Evolutionary conservation across 2,797 vertebrate genomes (phyloP).

Genomic region (Miichthys miiuy): DNA sequence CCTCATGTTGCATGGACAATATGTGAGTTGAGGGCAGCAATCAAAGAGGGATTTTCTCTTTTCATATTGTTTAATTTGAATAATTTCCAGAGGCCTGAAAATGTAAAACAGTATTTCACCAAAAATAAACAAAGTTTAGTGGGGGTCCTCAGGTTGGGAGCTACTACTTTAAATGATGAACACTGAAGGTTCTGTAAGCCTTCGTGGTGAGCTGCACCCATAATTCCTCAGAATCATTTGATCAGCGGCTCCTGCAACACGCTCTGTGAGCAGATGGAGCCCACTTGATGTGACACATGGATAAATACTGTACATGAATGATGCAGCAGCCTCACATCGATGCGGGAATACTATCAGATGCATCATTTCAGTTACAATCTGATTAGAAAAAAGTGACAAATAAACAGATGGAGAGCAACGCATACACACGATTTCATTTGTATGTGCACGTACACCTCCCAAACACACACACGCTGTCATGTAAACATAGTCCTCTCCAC

Average conservation of each 20-base stretch:
- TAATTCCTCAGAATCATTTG: background rate
- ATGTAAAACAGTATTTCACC: background rate
- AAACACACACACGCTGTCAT: background rate
- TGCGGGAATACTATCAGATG: background rate
- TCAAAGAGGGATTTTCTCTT: no score
- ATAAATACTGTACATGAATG: constrained; percentile 18
- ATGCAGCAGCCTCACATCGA: constrained; percentile 12
- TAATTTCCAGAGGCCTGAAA: background rate
- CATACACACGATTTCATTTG: background rate
- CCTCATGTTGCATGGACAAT: background rate
- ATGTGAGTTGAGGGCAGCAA: background rate
- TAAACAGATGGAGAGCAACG: background rate
- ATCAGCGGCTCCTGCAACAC: background rate
- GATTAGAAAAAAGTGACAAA: constrained; percentile 8
- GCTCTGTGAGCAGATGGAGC: constrained; percentile 16
- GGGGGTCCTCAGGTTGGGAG: background rate
- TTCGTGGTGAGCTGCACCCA: background rate
- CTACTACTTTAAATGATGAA: background rate
- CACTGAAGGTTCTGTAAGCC: background rate
- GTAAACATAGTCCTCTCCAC: background rate
- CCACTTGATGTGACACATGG: constrained; percentile 9
- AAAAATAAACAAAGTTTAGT: no score
- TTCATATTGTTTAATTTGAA: background rate
- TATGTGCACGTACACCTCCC: background rate
- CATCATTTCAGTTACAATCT: constrained; percentile 1